Base-by-base conservation (phyloP, 2,113 vertebrate genomes). In the Pelobates fuscus region DNA sequence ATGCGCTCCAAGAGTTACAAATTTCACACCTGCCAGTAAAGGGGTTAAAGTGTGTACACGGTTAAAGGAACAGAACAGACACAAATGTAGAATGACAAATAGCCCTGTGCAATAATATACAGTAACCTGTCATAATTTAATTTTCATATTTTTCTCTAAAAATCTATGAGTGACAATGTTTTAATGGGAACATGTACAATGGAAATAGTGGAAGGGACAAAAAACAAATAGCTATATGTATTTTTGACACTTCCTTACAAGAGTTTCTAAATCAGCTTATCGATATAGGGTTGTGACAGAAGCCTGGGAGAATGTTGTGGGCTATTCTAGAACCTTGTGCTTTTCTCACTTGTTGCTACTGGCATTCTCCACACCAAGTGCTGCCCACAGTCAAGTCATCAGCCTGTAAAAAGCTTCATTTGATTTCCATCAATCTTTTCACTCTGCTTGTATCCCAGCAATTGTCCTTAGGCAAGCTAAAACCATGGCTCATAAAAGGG, bases 101-200 rank as follows among this genome's bases (percentile, higher is more conserved):
- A 65, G 27, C 41, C 21, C 54, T 46, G 37, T 44, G 43, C 17
- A 44, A 32, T 77, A 67, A 32, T n/a, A 37, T 67, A 46, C 82
- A 82, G 83, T 86, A 86, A 88, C 81, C 77, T 88, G 80, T 85
- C 81, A 90, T 87, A 87, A 90, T 87, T 80, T 86, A 82, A 80
- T 84, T 55, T 24, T 75, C 54, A 81, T 81, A 79, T 78, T 81
- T 85, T 74, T 87, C 83, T 83, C 86, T 87, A 87, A 87, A 85
- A 88, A 83, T 75, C 17, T 17, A 14, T 30, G 60, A n/a, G 58
- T 67, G 54, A 4, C 30, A 10, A 27, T 44, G n/a, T 5, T 29
- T 63, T 64, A n/a, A 26, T 32, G n/a, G 8, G 14, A 61, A n/a
- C n/a, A n/a, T n/a, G n/a, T n/a, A n/a, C 55, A 23, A 25, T 8